Evolutionary conservation across 2,797 vertebrate genomes (phyloP), one percentile per base, ranked within the genome.

Genomic region (Spizella passerina): DNA sequence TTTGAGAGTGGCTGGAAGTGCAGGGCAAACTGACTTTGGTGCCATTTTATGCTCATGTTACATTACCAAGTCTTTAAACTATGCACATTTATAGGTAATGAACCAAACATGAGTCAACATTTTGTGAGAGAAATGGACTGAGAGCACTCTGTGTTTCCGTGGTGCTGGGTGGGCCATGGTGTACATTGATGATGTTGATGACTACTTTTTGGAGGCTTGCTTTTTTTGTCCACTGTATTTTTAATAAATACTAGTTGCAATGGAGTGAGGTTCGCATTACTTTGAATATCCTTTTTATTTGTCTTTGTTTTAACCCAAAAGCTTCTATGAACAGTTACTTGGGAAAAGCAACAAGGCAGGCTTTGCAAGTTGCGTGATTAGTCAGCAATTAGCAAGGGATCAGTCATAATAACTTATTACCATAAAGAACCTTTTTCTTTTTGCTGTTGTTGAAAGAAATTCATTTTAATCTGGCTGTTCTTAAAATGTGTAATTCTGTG

Each of bases 171-270:
- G 34, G 34, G 41, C 50, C 43, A 11, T 32, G 27, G 32, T 65
- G 32, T 87, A 46, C n/a, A 16, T 61, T 93, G 61, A 90, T 71
- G 22, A 86, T 44, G 34, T 59, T 91, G 72, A 21, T 91, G 66
- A 87, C 75, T 92, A 27, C 57, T 88, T 93, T 88, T 82, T 56
- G 69, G 21, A 87, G 27, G 49, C 83, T 82, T 96, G 73, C 69
- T 36, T 49, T 81, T 52, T 65, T 90, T 50, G 72, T 95, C 66
- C 75, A 56, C 56, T 88, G 38, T 55, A 44, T 85, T 96, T 97
- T 94, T 96, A 97, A 97, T 97, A 97, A 97, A 97, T 32, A 43
- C 30, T 55, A 83, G 21, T 88, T 94, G 26, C 55, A 86, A 82
- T 49, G 27, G 46, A 80, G 3, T 75, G 7, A 68, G 39, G 52